phyloP scores from a whole-genome alignment of 2,888 invertebrate species.

The Iphiclides podalirius region DNA sequence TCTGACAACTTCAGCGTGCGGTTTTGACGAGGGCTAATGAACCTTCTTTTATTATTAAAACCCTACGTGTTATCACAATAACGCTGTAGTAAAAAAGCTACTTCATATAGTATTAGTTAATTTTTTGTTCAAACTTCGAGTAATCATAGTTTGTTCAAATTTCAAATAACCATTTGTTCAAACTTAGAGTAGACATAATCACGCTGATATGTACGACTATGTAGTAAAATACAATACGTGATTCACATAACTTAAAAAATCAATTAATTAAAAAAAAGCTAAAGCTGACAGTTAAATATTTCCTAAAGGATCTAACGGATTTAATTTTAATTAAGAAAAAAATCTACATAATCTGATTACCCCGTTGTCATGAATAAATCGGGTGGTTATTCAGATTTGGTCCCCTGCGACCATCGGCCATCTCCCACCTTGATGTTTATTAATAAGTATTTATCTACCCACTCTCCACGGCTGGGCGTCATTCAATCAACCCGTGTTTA shows the following conservation, averaged over 20 bases:
- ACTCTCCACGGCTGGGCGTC: conserved; percentile 36
- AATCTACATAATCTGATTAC: neutral
- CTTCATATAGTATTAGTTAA: no score
- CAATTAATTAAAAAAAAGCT: no score
- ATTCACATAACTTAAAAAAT: no score
- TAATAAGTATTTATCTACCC: conserved; percentile 34
- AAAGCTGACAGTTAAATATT: no score
- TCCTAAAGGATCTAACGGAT: no score
- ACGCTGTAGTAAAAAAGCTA: no score
- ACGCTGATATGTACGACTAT: no score
- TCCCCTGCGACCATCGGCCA: conserved; percentile 11
- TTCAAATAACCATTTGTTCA: no score
- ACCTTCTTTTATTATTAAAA: neutral
- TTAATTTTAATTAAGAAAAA: neutral
- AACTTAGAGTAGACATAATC: no score
- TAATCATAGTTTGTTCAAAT: no score
- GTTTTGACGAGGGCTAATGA: neutral
- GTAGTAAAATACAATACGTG: no score
- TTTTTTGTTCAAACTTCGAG: no score
- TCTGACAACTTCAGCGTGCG: neutral
- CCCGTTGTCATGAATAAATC: conserved; percentile 6
- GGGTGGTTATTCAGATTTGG: conserved; percentile 11
- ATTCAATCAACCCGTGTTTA: conserved; percentile 59
- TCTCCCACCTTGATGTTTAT: conserved; percentile 24
- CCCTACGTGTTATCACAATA: neutral